Percentiles rank a stretch among this genome's conserved stretches.
Evolutionary conservation across 2,113 vertebrate species (phyloP).

Genomic region (Ciconia boyciana): DNA sequence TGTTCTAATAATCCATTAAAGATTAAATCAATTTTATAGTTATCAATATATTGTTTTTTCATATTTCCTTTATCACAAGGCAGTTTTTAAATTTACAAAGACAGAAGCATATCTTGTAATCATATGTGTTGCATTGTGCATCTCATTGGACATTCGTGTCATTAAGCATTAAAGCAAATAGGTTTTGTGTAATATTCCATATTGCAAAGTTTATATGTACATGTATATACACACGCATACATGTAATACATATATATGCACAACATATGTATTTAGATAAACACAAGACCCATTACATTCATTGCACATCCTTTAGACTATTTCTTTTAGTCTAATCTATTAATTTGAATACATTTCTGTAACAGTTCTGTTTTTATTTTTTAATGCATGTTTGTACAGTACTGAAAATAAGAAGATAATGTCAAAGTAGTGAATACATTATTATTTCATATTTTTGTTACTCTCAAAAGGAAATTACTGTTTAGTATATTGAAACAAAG

Average conservation of each 20-base stretch:
- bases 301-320: not conserved
- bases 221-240: not conserved
- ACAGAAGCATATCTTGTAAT: not conserved
- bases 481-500: not conserved
- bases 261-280: not conserved
- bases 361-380: not conserved
- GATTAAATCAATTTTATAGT: not conserved
- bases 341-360: not conserved
- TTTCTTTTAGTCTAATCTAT: not conserved
- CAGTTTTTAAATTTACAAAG: not conserved
- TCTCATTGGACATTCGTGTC: not conserved
- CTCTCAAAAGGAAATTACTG: not conserved
- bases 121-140: not conserved
- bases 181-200: not conserved
- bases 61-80: not conserved
- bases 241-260: not conserved
- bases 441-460: not conserved
- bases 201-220: not conserved
- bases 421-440: not conserved
- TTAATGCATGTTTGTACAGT: not conserved
- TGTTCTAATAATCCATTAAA: not conserved
- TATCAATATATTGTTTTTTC: not conserved
- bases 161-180: not conserved
- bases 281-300: not conserved
- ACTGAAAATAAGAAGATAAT: not conserved